Percentiles rank a stretch among this genome's conserved stretches.
Evolutionary conservation across 37 sponge, comb jelly and placozoan genomes (phyloP).

Genomic region (Bolinopsis microptera): DNA sequence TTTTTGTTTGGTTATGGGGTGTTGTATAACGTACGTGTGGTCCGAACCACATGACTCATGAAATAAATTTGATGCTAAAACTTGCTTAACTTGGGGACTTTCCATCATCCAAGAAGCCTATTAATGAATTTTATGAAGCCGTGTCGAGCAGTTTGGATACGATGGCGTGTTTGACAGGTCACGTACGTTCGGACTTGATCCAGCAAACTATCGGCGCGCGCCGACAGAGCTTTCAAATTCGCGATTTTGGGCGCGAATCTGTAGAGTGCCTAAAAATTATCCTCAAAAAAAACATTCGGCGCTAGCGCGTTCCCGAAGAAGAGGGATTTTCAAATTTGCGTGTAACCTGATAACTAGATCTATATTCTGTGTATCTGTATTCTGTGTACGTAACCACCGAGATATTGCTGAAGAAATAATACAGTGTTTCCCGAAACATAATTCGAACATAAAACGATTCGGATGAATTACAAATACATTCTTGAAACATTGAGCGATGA

Average conservation of each 20-base stretch:
- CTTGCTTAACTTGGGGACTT: too few species aligned
- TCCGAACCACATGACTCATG: too few species aligned
- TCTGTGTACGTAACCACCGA: background rate
- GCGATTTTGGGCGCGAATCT: slow-evolving; percentile 9
- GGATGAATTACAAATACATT: background rate
- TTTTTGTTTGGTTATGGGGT: too few species aligned
- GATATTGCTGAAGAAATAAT: background rate
- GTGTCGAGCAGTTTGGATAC: too few species aligned
- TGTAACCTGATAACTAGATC: background rate
- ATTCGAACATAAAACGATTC: background rate
- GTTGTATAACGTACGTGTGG: too few species aligned
- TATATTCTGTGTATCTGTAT: background rate
- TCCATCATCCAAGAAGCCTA: too few species aligned
- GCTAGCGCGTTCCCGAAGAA: background rate
- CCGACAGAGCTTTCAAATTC: background rate
- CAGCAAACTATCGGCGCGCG: too few species aligned
- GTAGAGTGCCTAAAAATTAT: background rate
- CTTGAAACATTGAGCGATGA: background rate
- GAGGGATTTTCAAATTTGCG: background rate
- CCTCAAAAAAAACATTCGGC: background rate
- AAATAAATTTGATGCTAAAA: too few species aligned
- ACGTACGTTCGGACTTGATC: too few species aligned
- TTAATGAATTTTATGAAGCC: too few species aligned
- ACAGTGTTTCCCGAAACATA: background rate
- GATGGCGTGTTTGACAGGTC: too few species aligned